Evolutionary conservation across 2,797 vertebrate genomes (phyloP).

Genomic region (Florisuga fusca): DNA sequence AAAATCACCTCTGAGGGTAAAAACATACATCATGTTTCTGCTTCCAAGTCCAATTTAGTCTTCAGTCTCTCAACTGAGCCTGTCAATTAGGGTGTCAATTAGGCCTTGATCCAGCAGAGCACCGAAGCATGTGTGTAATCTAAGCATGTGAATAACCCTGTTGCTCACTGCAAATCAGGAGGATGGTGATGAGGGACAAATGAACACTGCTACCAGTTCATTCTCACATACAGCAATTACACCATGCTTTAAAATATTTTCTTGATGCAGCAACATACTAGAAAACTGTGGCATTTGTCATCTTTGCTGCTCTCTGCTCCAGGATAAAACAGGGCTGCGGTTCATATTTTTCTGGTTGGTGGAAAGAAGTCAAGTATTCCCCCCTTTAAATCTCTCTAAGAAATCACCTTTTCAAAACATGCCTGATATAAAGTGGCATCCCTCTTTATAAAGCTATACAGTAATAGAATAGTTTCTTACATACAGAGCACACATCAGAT

Average conservation of each 20-base stretch:
- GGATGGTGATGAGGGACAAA: constrained; percentile 30
- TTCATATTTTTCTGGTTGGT: neutral
- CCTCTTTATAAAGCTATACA: neutral
- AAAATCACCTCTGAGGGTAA: constrained; percentile 55
- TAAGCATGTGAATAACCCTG: constrained; percentile 60
- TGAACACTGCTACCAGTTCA: constrained; percentile 51
- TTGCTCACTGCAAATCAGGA: constrained; percentile 50
- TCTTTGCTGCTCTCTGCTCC: neutral
- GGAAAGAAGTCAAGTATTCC: neutral
- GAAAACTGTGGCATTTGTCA: constrained; percentile 7
- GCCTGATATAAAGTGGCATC: neutral
- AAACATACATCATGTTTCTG: constrained; percentile 61
- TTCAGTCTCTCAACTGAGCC: constrained; percentile 60
- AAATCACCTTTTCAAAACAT: neutral
- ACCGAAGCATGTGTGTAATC: constrained; percentile 59
- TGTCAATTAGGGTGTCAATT: constrained; percentile 70
- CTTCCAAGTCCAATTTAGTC: constrained; percentile 65
- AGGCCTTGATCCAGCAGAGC: constrained; percentile 66
- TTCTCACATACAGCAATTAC: constrained; percentile 35
- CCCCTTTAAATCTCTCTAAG: neutral
- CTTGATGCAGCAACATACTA: constrained; percentile 14
- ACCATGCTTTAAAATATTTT: constrained; percentile 15
- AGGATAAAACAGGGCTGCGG: neutral
- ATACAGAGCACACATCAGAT: neutral
- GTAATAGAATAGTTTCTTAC: neutral